Evolutionary conservation across 1,140 invertebrate genomes (phyloP).

Genomic region (Aplysia californica): DNA sequence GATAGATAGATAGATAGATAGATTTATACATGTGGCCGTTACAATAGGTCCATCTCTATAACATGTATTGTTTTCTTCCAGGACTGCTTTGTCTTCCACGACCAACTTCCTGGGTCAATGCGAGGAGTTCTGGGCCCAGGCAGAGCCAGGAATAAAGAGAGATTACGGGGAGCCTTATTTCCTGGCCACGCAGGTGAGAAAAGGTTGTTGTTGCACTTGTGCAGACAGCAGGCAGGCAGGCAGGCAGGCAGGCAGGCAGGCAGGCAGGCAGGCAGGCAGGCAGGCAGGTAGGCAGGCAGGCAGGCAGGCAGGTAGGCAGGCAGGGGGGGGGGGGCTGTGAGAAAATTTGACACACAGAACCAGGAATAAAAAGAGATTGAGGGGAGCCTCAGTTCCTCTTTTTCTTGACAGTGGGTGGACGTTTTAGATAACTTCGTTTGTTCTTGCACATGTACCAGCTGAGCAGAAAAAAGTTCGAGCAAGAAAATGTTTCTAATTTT

Average conservation of each 20-base stretch:
- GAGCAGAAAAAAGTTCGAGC: too few relatives aligned
- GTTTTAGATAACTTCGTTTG: too few relatives aligned
- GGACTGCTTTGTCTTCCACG: conserved; percentile 32
- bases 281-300: too few relatives aligned
- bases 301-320: background rate
- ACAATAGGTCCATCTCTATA: background rate
- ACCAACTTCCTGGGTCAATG: conserved; percentile 26
- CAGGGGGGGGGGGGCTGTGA: background rate
- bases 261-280: too few relatives aligned
- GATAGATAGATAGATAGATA: too few relatives aligned
- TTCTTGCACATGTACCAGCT: too few relatives aligned
- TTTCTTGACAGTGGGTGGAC: too few relatives aligned
- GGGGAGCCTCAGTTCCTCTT: too few relatives aligned
- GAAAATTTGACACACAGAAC: background rate
- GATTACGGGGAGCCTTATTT: conserved; percentile 45
- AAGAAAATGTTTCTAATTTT: too few relatives aligned
- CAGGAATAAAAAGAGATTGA: background rate
- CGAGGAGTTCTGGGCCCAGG: conserved; percentile 33
- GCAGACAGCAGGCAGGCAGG: too few relatives aligned
- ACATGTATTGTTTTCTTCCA: background rate
- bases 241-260: background rate
- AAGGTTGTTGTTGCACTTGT: background rate
- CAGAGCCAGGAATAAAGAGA: conserved; percentile 28
- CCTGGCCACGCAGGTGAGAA: conserved; percentile 17
- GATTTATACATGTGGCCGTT: too few relatives aligned